phyloP scores from a whole-genome alignment of 2,113 vertebrate genomes.

The human (Homo sapiens) region GRCh38 chr5:14838501-14839000 shows the following conservation, averaged over 20 bases:
- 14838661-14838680: not conserved
- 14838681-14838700: not conserved
- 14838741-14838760: slow-evolving; percentile 47
- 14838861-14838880: not conserved
- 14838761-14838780: slow-evolving; percentile 52
- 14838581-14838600: not conserved
- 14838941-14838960: not conserved
- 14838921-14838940: not conserved
- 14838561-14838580: rapidly evolving
- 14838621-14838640: not conserved
- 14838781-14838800: slow-evolving; percentile 17
- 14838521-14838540: rapidly evolving
- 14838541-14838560: not conserved
- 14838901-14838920: not conserved
- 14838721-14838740: slow-evolving; percentile 55
- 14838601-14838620: not conserved
- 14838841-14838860: not conserved
- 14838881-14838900: not conserved
- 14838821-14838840: slow-evolving; percentile 51
- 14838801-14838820: slow-evolving; percentile 46
- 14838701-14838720: slow-evolving; percentile 1
- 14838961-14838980: not conserved
- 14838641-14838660: not conserved
- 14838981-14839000: not conserved
- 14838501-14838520: not conserved